These are phyloP conservation scores for Takifugu rubripes DNA, from an alignment of 2,797 vertebrate species.

Conservation along the genomic window DNA sequence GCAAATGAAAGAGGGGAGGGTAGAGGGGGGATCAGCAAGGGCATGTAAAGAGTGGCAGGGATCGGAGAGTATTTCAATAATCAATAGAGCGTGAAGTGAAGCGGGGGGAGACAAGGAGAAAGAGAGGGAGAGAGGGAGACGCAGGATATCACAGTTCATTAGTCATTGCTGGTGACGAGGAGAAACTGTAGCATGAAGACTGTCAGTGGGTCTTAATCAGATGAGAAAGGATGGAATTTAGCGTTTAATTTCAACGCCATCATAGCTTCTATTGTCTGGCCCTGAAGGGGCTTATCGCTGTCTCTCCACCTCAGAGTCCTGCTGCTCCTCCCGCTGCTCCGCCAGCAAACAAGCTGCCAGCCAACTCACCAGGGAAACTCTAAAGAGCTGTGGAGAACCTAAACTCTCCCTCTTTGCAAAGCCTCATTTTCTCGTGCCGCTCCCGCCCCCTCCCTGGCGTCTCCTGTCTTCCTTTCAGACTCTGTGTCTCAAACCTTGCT, in stretches of 20 bases:
- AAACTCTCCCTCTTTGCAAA: constrained; percentile 54
- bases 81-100: constrained; percentile 66
- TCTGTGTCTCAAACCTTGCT: not conserved
- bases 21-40: constrained; percentile 18
- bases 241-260: constrained; percentile 60
- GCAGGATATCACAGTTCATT: constrained; percentile 73
- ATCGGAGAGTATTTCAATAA: constrained; percentile 70
- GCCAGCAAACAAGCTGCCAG: constrained; percentile 62
- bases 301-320: constrained; percentile 52
- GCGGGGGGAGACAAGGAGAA: constrained; percentile 35
- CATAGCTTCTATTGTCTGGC: constrained; percentile 59
- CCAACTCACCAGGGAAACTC: constrained; percentile 58
- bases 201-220: constrained; percentile 68
- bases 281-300: constrained; percentile 58
- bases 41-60: constrained; percentile 45
- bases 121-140: constrained; percentile 14
- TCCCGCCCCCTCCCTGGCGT: constrained; percentile 8
- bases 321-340: constrained; percentile 44
- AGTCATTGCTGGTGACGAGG: constrained; percentile 68
- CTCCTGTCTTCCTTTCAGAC: constrained; percentile 15
- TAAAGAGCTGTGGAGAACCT: constrained; percentile 53
- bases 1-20: constrained; percentile 50
- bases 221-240: constrained; percentile 64
- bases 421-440: constrained; percentile 38
- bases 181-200: constrained; percentile 62